Percentiles rank a stretch among this genome's conserved stretches.
Conservation (phyloP, 2,113 vertebrate species). For the Eublepharis macularius region DNA sequence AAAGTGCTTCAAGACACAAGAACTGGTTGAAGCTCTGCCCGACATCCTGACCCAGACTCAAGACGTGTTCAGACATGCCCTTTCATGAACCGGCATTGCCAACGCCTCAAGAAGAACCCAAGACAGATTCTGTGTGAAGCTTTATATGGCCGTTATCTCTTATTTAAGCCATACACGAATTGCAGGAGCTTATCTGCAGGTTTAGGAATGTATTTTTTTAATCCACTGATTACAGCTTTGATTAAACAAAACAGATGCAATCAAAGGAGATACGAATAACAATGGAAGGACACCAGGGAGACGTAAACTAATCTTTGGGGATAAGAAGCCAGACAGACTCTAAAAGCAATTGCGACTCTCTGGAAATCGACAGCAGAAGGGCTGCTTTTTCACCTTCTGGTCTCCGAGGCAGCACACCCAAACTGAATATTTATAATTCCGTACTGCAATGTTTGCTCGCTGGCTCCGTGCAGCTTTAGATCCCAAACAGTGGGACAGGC, state of each 20-base stretch:
- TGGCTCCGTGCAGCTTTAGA: neutral
- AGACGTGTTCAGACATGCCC: slow-evolving; percentile 65
- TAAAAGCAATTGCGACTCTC: neutral
- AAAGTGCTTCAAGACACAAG: neutral
- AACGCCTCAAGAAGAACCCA: slow-evolving; percentile 45
- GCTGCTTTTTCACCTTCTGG: neutral
- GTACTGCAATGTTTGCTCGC: neutral
- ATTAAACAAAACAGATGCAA: slow-evolving; percentile 13
- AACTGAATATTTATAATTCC: neutral
- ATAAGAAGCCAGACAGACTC: fast-evolving
- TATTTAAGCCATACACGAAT: slow-evolving; percentile 57
- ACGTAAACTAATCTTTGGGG: neutral
- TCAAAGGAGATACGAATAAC: neutral
- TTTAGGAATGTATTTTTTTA: slow-evolving; percentile 20
- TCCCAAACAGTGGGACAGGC: neutral
- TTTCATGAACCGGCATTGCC: neutral
- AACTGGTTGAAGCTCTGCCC: too few species aligned
- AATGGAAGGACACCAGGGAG: neutral
- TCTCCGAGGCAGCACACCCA: neutral
- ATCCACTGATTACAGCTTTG: slow-evolving; percentile 33
- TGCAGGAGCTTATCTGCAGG: slow-evolving; percentile 39
- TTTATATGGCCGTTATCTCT: slow-evolving; percentile 46
- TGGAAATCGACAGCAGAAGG: neutral
- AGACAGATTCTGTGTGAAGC: slow-evolving; percentile 27
- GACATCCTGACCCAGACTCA: neutral